phyloP scores from a whole-genome alignment of 1,140 invertebrate genomes.

The Eupeodes corollae region DNA sequence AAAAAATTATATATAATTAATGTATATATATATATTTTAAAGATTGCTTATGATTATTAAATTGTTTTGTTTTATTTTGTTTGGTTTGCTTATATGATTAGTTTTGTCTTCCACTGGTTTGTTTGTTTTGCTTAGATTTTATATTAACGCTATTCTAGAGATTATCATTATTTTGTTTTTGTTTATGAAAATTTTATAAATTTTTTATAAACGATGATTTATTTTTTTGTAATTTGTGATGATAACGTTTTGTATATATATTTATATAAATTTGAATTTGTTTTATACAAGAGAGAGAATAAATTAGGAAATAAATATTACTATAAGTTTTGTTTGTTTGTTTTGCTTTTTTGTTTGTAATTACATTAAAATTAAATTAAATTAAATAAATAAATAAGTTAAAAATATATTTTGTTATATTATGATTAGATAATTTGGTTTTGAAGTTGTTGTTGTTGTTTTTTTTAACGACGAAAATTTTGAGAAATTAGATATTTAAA shows the following conservation, averaged over 20 bases:
- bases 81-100: constrained; percentile 13
- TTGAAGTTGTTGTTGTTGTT: not conserved
- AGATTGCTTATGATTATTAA: not conserved
- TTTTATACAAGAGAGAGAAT: constrained; percentile 12
- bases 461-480: too few relatives aligned
- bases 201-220: not conserved
- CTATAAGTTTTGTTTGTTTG: not conserved
- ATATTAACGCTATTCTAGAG: constrained; percentile 19
- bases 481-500: not conserved
- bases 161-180: constrained; percentile 12
- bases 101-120: constrained; percentile 37
- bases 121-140: constrained; percentile 32
- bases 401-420: not conserved
- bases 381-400: constrained; percentile 4
- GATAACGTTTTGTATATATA: constrained; percentile 1
- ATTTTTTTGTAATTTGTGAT: too few relatives aligned
- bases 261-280: constrained; percentile 6
- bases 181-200: constrained; percentile 2
- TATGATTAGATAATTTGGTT: constrained; percentile 1
- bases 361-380: not conserved
- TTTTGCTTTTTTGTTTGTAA: too few relatives aligned
- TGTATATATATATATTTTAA: not conserved
- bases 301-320: not conserved
- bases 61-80: not conserved
- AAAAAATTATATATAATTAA: constrained; percentile 2